Evolutionary conservation across 2,797 vertebrate species (phyloP), one percentile per base, ranked within the genome.

Genomic region (Natrix natrix): DNA sequence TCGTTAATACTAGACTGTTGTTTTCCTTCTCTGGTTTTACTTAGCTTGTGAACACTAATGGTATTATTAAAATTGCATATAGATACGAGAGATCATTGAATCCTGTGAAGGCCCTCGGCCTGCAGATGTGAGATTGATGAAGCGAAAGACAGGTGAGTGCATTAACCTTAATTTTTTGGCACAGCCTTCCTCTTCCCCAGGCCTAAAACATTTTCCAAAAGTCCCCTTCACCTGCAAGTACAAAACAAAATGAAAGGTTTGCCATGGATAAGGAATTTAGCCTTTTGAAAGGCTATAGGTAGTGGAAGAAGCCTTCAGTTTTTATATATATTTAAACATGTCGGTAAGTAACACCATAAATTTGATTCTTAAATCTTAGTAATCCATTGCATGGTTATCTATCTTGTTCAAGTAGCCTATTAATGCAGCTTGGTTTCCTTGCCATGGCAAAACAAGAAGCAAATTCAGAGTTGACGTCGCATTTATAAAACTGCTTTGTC

Each of bases 101-200:
- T 98, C 98, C 94, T 98, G 99, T 96, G 99, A 99, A 97, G 99
- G 99, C 88, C 99, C 99, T 92, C 99, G 99, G 98, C 99, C 99
- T 96, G 98, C 99, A 93, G 99, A 99, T 96, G 99, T 99, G 97
- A 98, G 99, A 96, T 98, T 99, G 97, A 99, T 99, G 99, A 99
- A 99, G 92, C 99, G 99, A 98, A 99, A 99, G 97, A 99, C 99
- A 99, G 99, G 99, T 99, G 99, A 99, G 99, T 97, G 93, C 96
- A 97, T 97, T 96, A 95, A 95, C 48, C 52, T 88, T 83, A 28
- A n/a, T 93, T 94, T 96, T 97, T 94, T 97, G 96, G 90, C 90
- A 95, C 95, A 97, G 92, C 95, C 86, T 87, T 94, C 94, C 97
- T 97, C 96, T 97, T 97, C 96, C 97, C 97, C 97, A 92, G 97